These are phyloP conservation scores for Lordiphosa stackelbergi DNA, from an alignment of 1,140 invertebrate species.

Conservation along the genomic window DNA sequence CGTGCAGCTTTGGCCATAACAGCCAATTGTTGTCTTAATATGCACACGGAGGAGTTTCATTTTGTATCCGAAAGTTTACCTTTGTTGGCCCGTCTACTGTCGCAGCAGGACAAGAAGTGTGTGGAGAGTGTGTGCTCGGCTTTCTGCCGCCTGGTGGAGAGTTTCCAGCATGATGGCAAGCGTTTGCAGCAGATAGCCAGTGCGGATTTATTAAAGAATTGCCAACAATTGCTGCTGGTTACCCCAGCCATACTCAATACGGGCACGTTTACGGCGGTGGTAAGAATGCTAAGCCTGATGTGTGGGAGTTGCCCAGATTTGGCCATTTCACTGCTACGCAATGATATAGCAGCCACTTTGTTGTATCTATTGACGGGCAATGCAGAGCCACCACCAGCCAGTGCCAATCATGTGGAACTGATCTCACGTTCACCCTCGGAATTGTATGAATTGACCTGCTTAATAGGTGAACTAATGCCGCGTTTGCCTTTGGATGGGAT, in stretches of 20 bases:
- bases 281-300: conserved; percentile 96
- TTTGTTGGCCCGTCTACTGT: conserved; percentile 88
- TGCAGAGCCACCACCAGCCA: conserved; percentile 78
- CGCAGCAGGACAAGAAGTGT: conserved; percentile 98
- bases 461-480: conserved; percentile 97
- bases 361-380: conserved; percentile 94
- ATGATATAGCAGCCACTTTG: conserved; percentile 96
- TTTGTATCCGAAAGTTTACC: conserved; percentile 93
- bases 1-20: conserved; percentile 95
- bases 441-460: conserved; percentile 95
- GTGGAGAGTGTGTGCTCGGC: conserved; percentile 98
- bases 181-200: conserved; percentile 97
- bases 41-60: conserved; percentile 95
- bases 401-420: conserved; percentile 85
- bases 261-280: conserved; percentile 95
- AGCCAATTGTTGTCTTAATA: conserved; percentile 97
- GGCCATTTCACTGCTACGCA: conserved; percentile 92
- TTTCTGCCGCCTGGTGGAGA: conserved; percentile 96
- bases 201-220: conserved; percentile 92
- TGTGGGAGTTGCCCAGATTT: conserved; percentile 95
- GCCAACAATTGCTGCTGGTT: conserved; percentile 94
- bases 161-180: conserved; percentile 94
- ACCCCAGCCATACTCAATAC: conserved; percentile 95
- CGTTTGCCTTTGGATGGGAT: conserved; percentile 94
- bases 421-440: conserved; percentile 94